These are phyloP conservation scores for Tetramorium simillimum DNA, from an alignment of 1,140 invertebrate genomes.

Conservation along the genomic window DNA sequence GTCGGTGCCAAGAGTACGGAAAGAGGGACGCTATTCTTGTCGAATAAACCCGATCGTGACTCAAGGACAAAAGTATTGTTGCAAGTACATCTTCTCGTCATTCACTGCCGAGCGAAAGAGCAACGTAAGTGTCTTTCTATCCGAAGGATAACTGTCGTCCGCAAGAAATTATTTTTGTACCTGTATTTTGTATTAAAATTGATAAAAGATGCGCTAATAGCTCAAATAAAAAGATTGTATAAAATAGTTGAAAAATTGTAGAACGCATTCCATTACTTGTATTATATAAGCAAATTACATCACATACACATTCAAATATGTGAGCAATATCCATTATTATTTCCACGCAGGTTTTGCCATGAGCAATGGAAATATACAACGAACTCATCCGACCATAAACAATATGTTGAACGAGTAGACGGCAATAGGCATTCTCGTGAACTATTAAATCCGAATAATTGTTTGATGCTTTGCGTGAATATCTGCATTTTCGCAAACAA, in stretches of 20 bases:
- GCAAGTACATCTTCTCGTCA: conserved; percentile 2
- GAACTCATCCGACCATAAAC: neutral
- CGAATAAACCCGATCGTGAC: conserved; percentile 47
- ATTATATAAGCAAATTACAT: neutral
- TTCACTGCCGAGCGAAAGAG: neutral
- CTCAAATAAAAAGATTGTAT: neutral
- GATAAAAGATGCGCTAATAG: neutral
- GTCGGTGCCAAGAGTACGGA: conserved; percentile 30
- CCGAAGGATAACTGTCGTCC: neutral
- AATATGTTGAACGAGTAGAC: neutral
- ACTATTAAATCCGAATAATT: conserved; percentile 54
- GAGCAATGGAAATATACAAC: neutral
- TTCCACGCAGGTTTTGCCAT: conserved; percentile 13
- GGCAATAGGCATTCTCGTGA: conserved; percentile 22
- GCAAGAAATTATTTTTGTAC: neutral
- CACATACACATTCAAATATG: neutral
- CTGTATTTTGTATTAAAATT: neutral
- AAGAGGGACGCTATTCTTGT: conserved; percentile 30
- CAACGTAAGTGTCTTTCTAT: conserved; percentile 9
- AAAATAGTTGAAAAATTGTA: neutral
- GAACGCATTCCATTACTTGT: neutral
- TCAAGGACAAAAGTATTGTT: conserved; percentile 12
- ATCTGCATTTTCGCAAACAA: conserved; percentile 28
- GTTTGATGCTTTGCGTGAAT: conserved; percentile 1
- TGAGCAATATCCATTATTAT: conserved; percentile 10